Evolutionary conservation across 2,888 invertebrate genomes (phyloP).

Genomic region (Esperia sulphurella): DNA sequence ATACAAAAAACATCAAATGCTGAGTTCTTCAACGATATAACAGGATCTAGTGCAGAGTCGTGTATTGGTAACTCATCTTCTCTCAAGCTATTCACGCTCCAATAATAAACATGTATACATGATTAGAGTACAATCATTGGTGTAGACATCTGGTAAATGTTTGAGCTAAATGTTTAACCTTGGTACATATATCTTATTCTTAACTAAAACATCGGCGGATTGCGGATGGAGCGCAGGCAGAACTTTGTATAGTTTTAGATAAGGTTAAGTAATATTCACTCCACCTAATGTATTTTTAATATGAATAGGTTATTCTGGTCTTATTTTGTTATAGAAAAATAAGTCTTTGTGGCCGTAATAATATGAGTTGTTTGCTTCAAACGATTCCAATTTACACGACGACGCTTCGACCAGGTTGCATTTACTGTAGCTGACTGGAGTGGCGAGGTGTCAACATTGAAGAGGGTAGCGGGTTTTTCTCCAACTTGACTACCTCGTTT

Average conservation of each 20-base stretch:
- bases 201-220: not conserved
- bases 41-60: too few relatives aligned
- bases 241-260: not conserved
- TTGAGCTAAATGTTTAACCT: slow-evolving; percentile 2
- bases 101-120: not conserved
- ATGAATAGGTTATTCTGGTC: not conserved
- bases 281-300: not conserved
- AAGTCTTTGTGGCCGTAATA: too few relatives aligned
- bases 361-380: too few relatives aligned
- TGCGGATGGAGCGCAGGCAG: not conserved
- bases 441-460: too few relatives aligned
- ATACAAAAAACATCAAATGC: too few relatives aligned
- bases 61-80: not conserved
- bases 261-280: not conserved
- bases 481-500: too few relatives aligned
- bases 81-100: not conserved
- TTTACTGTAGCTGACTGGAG: too few relatives aligned
- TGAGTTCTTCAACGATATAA: too few relatives aligned
- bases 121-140: not conserved
- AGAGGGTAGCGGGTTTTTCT: too few relatives aligned
- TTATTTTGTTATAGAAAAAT: too few relatives aligned
- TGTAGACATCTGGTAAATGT: slow-evolving; percentile 4
- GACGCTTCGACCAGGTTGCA: too few relatives aligned
- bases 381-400: too few relatives aligned
- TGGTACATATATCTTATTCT: slow-evolving; percentile 8